Base-by-base conservation (phyloP, 2,797 vertebrate species). In the Masticophis lateralis region DNA sequence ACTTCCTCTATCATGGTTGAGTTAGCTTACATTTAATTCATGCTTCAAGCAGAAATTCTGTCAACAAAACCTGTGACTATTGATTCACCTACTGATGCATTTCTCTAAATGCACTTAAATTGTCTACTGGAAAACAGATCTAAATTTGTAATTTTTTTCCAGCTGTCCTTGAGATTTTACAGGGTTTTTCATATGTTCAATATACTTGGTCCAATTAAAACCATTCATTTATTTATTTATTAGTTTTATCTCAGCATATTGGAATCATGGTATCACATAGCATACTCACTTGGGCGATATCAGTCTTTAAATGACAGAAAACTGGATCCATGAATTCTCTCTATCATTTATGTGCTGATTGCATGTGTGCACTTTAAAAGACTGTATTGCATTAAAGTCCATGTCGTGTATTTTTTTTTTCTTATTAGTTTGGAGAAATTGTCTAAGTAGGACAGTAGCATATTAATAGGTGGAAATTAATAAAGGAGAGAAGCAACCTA, bases 81-180 rank as follows among this genome's bases (percentile, higher is more conserved):
- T 91, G 63, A 94, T 88, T 92, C 92, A 93, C 11, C 55, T 0
- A 0, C 22, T 89, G 18, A 91, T 91, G 92, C 92, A 55, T 95
- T 94, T 91, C 92, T 95, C 20, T 91, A 55, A 95, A 93, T 95
- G 86, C 90, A 2, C 12, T 92, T 14, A 92, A 27, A 66, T 87
- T 92, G 79, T 57, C 14, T 61, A 56, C 22, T 27, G 20, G 47
- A 86, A 92, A 87, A 91, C 9, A 37, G 20, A 92, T 87, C 86
- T 92, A 92, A 92, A 95, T 87, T 32, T 90, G 43, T 92, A 91
- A 90, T 27, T 53, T 86, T 63, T 93, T 90, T 89, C 32, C 74
- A 59, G 8, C 28, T 57, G 6, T 57, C 91, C 55, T 92, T 88
- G 92, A 16, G 27, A n/a, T 20, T 92, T 9, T 93, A 25, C n/a